Conservation (phyloP, 2,888 invertebrate species). For the Panopea generosa region DNA sequence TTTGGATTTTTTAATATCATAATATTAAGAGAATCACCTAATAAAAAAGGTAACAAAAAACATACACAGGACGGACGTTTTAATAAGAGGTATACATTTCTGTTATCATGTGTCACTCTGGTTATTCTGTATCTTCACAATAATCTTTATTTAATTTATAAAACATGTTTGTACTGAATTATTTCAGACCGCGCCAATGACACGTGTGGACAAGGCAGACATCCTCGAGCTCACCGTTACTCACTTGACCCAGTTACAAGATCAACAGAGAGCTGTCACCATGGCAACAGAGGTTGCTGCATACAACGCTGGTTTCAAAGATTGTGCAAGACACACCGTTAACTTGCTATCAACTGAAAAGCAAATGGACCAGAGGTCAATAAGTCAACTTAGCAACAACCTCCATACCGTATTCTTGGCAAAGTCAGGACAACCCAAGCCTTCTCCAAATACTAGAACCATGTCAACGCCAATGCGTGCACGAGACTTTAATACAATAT, state of each 20-base stretch:
- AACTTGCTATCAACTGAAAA: conserved; percentile 11
- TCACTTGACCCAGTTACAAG: conserved; percentile 31
- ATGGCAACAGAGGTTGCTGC: conserved; percentile 18
- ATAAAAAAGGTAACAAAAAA: too few species aligned
- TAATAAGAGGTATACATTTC: too few species aligned
- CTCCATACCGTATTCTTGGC: conserved; percentile 8
- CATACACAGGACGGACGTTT: too few species aligned
- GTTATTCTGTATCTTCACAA: too few species aligned
- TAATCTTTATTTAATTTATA: too few species aligned
- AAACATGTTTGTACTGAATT: background rate
- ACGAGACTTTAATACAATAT: too few species aligned
- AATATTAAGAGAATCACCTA: too few species aligned
- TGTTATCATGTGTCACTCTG: too few species aligned
- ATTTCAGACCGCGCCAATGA: conserved; percentile 35
- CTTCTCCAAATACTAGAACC: too few species aligned
- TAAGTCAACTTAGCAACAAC: conserved; percentile 24
- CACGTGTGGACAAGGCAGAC: conserved; percentile 35
- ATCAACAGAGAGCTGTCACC: conserved; percentile 21
- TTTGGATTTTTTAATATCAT: too few species aligned
- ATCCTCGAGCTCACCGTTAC: conserved; percentile 27
- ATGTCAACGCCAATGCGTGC: too few species aligned
- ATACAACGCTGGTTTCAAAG: conserved; percentile 33
- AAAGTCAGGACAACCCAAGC: too few species aligned
- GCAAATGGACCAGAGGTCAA: background rate
- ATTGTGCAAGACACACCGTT: conserved; percentile 27